Conservation (phyloP, 2,888 invertebrate species). For the Muschampia staudingeri region DNA sequence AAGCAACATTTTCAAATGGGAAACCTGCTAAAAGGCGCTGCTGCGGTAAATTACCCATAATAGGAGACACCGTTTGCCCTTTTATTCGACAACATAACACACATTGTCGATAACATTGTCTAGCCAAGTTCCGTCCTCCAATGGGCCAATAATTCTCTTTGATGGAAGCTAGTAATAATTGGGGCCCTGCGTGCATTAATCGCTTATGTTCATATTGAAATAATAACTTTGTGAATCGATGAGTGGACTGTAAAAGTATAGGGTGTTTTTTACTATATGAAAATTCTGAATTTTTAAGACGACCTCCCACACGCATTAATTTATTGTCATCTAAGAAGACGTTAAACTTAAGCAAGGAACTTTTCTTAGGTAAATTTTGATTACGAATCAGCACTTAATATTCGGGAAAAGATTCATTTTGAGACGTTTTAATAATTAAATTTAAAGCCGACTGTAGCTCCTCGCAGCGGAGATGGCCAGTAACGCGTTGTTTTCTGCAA, state of each 20-base stretch:
- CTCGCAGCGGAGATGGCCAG: not conserved
- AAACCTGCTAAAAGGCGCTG: too few species aligned
- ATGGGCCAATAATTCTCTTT: too few species aligned
- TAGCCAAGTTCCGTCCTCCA: too few species aligned
- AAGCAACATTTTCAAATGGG: too few species aligned
- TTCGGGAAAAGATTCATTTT: slow-evolving; percentile 65
- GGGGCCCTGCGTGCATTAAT: slow-evolving; percentile 29
- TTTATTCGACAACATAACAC: too few species aligned
- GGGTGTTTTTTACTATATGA: slow-evolving; percentile 47
- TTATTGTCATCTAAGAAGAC: slow-evolving; percentile 61
- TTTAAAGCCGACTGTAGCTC: slow-evolving; percentile 53
- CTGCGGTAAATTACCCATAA: too few species aligned
- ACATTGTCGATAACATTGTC: too few species aligned
- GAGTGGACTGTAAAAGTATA: slow-evolving; percentile 67
- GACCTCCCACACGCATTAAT: slow-evolving; percentile 68
- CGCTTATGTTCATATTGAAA: slow-evolving; percentile 48
- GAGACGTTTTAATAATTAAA: slow-evolving; percentile 54
- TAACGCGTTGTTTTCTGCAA: slow-evolving; percentile 38
- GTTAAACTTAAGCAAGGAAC: slow-evolving; percentile 40
- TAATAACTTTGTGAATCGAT: slow-evolving; percentile 62
- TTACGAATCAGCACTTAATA: slow-evolving; percentile 55
- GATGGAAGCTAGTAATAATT: too few species aligned
- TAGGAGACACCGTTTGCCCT: too few species aligned
- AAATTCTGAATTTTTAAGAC: slow-evolving; percentile 39
- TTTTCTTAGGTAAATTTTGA: slow-evolving; percentile 41